phyloP scores from a whole-genome alignment of 2,797 vertebrate genomes.

The Periophthalmus magnuspinnatus region DNA sequence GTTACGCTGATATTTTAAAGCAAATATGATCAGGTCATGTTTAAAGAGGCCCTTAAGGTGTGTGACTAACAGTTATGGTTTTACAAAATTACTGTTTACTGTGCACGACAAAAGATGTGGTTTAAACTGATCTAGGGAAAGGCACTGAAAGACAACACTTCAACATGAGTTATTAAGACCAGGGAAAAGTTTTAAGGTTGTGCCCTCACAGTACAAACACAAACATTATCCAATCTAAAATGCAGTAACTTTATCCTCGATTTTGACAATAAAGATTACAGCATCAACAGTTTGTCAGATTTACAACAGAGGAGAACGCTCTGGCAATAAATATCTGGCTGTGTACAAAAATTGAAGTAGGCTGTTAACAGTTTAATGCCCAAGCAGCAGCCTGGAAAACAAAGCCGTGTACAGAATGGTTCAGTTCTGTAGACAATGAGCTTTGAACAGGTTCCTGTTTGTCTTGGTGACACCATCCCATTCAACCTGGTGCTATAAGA shows the following conservation, averaged over 20 bases:
- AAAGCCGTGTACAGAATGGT: conserved; percentile 59
- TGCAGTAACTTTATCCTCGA: not conserved
- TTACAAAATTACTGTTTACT: conserved; percentile 50
- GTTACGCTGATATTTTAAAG: conserved; percentile 33
- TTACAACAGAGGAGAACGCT: conserved; percentile 22
- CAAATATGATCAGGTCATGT: conserved; percentile 22
- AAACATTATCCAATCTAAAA: conserved; percentile 16
- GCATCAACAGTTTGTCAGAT: conserved; percentile 21
- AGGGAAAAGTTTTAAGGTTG: conserved; percentile 22
- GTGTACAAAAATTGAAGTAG: conserved; percentile 38
- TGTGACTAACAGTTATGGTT: conserved; percentile 36
- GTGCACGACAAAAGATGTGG: conserved; percentile 14
- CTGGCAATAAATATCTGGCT: conserved; percentile 38
- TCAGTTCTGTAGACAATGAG: conserved; percentile 63
- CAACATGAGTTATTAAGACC: conserved; percentile 22
- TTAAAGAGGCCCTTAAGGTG: conserved; percentile 14
- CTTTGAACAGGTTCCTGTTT: conserved; percentile 69
- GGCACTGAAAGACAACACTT: conserved; percentile 22
- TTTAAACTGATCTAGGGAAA: conserved; percentile 29
- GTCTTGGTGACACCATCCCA: conserved; percentile 62
- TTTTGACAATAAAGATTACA: conserved; percentile 24
- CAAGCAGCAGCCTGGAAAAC: conserved; percentile 28
- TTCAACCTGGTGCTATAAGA: conserved; percentile 50
- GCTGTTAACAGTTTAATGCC: conserved; percentile 27
- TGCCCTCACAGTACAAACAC: conserved; percentile 15